These are phyloP conservation scores for Drosophila peninsularis DNA, from an alignment of 2,888 invertebrate genomes.

Conservation along the genomic window DNA sequence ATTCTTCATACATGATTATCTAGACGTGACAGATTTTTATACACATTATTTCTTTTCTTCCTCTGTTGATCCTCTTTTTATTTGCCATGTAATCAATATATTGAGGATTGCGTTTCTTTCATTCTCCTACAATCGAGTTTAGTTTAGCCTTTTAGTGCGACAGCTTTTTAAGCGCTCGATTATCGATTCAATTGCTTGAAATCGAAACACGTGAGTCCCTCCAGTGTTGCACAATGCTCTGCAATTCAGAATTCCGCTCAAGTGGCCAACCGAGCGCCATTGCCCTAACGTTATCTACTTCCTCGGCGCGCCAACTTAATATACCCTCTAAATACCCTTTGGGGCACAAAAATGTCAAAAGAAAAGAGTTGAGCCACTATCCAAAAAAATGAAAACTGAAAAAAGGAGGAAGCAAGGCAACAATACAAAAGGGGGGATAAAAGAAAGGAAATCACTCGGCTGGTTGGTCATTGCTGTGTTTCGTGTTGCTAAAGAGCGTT, in stretches of 20 bases:
- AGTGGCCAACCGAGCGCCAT: conserved; percentile 8
- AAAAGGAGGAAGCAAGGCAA: not conserved
- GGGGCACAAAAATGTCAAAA: conserved; percentile 61
- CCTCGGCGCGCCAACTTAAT: conserved; percentile 33
- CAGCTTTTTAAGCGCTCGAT: not conserved
- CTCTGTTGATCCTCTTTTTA: too few relatives aligned
- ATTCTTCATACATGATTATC: too few relatives aligned
- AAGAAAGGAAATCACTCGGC: conserved; percentile 62
- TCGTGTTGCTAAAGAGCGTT: conserved; percentile 57
- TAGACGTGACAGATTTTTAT: too few relatives aligned
- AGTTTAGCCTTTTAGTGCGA: not conserved
- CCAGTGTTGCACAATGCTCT: not conserved
- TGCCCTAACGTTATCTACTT: conserved; percentile 23
- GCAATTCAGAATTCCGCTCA: not conserved
- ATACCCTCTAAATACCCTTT: conserved; percentile 66
- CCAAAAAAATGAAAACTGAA: conserved; percentile 41
- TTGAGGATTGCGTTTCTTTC: too few relatives aligned
- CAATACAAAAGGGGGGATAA: conserved; percentile 12
- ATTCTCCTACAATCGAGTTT: too few relatives aligned
- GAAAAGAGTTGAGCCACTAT: conserved; percentile 72
- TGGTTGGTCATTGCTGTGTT: conserved; percentile 57
- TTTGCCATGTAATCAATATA: too few relatives aligned
- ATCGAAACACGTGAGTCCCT: not conserved
- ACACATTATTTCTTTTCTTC: too few relatives aligned
- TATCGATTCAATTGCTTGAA: not conserved